Base-by-base conservation (phyloP, 2,888 invertebrate species). In the Dastarcus helophoroides region DNA sequence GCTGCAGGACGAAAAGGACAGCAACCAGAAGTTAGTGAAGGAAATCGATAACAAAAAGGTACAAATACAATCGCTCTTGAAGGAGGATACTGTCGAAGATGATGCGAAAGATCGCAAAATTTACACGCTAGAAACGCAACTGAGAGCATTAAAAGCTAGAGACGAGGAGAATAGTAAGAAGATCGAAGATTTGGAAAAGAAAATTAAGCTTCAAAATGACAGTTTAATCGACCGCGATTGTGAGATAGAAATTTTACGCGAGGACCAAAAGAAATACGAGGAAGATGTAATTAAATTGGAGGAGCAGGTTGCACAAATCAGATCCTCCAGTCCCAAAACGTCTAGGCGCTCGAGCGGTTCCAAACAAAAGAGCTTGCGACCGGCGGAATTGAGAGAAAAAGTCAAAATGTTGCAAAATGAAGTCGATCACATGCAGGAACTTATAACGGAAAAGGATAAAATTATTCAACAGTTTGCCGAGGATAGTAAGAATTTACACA, bases 391-490 rank as follows among this genome's bases (percentile, higher is more conserved):
- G 54, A 54, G 17, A 2, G 15, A 33, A 3, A 43, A 36, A 34
- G 51, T 56, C 14, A 52, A 64, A 10, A 61, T 60, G 14, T 52
- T 60, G 16, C 64, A 65, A 30, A 64, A 65, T 34, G 74, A 79
- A 50, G 57, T 76, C 2, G 59, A 63, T 11, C 63, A 63, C 34
- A 54, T 76, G 19, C 69, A 73, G 44, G 67, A 69, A 8, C 64
- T 68, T 16, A 44, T 79, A 1, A 67, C 62, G 35, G 70, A 73
- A 26, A 73, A 72, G 43, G 74, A 78, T 21, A 64, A 62, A 36
- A 58, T 68, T 0, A 67, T 69, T 2, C 67, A 68, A 32, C 71
- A 75, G 9, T 75, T 78, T 47, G 71, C 69, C 8, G 60, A 62
- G 12, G 67, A 70, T 32, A 69, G 64, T 30, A 71, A 69, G 40